Percentiles rank a stretch among this genome's conserved stretches.
These are phyloP conservation scores for Anisognathus igniventris DNA, from an alignment of 2,797 vertebrate species.

Conservation along the genomic window DNA sequence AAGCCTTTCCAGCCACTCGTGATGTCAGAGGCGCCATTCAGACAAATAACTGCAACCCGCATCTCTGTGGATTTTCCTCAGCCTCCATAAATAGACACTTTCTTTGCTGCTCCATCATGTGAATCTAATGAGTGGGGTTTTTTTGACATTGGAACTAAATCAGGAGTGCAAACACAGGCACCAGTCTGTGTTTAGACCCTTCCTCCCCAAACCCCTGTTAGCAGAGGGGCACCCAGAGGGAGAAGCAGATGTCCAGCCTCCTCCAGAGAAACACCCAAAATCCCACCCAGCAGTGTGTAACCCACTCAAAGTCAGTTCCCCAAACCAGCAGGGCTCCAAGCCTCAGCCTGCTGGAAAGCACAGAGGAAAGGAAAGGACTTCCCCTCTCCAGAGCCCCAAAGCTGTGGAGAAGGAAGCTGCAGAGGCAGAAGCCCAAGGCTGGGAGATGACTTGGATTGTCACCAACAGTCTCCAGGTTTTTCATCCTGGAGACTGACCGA, in stretches of 20 bases:
- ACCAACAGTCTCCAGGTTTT: not conserved
- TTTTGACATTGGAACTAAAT: not conserved
- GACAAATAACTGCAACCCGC: constrained; percentile 2
- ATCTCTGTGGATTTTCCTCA: not conserved
- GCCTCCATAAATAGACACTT: constrained; percentile 30
- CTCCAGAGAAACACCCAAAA: not conserved
- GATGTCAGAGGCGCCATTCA: constrained; percentile 13
- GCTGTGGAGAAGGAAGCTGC: not conserved
- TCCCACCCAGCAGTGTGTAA: not conserved
- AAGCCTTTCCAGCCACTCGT: not conserved
- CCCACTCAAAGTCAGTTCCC: not conserved
- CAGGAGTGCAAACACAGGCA: not conserved
- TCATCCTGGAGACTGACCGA: not conserved
- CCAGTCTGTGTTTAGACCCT: not conserved
- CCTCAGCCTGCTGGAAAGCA: not conserved
- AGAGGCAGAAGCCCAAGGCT: not conserved
- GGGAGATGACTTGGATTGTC: not conserved
- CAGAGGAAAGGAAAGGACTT: not conserved
- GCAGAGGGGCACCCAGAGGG: not conserved
- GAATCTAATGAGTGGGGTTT: not conserved
- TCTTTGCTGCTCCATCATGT: constrained; percentile 23
- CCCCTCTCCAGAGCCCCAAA: not conserved
- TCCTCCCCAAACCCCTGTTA: not conserved
- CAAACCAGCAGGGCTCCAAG: not conserved
- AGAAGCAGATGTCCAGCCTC: not conserved